Conservation (phyloP, 2,888 invertebrate genomes). For the Xiphydria camelus region DNA sequence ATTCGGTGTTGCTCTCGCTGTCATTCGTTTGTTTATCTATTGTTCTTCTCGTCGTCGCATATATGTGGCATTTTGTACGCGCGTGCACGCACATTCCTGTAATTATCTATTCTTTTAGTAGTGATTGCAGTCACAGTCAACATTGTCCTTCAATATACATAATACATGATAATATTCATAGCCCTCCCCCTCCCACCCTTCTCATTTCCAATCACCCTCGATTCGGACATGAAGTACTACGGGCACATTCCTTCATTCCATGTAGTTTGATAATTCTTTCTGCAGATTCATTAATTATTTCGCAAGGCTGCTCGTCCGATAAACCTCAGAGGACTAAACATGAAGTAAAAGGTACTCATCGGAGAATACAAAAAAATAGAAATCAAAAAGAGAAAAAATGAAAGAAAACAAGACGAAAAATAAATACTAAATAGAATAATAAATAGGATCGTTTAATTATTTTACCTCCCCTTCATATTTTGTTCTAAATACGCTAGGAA, state of each 20-base stretch:
- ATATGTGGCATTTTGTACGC: background rate
- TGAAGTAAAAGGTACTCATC: conserved; percentile 31
- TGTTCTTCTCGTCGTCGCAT: conserved; percentile 1
- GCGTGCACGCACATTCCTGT: conserved; percentile 6
- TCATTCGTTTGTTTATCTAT: conserved; percentile 1
- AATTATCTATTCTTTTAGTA: conserved; percentile 31
- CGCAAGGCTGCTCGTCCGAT: conserved; percentile 50
- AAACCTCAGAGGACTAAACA: conserved; percentile 52
- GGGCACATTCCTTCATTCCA: conserved; percentile 3
- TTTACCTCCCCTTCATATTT: conserved; percentile 29
- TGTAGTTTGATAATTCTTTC: background rate
- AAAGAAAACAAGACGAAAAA: background rate
- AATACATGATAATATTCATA: conserved; percentile 33
- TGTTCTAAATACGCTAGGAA: conserved; percentile 26
- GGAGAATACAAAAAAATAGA: conserved; percentile 14
- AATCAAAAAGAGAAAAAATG: conserved; percentile 7
- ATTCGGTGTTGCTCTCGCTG: background rate
- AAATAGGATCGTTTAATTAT: conserved; percentile 34
- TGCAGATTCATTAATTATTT: background rate
- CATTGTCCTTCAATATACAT: conserved; percentile 34
- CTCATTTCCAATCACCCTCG: conserved; percentile 21
- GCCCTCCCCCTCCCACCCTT: conserved; percentile 29
- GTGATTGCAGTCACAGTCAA: conserved; percentile 58
- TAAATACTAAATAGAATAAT: background rate
- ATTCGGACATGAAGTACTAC: conserved; percentile 15